Evolutionary conservation across 2,113 vertebrate species (phyloP).

Genomic region (Cygnus buccinator): DNA sequence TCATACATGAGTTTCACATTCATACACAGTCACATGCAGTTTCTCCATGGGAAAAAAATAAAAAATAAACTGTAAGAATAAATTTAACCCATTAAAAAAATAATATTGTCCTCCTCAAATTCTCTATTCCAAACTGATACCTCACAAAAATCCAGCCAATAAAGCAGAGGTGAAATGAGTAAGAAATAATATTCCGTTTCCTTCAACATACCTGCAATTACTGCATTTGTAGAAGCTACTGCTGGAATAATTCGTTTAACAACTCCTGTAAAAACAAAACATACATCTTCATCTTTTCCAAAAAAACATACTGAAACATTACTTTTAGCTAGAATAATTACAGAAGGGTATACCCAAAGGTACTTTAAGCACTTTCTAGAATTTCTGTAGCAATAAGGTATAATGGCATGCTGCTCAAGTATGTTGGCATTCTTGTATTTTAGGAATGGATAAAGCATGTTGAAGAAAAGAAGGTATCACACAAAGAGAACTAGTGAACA

Average conservation of each 20-base stretch:
- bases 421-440: neutral
- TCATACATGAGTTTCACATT: neutral
- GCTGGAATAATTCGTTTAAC: slow-evolving; percentile 97
- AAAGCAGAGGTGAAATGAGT: neutral
- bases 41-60: neutral
- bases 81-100: neutral
- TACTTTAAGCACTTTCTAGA: neutral
- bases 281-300: neutral
- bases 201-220: slow-evolving; percentile 88
- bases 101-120: neutral
- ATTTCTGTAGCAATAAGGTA: neutral
- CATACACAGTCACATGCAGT: neutral
- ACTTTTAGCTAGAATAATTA: neutral
- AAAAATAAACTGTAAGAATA: neutral
- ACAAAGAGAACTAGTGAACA: neutral
- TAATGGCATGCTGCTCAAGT: neutral
- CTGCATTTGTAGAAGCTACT: slow-evolving; percentile 97
- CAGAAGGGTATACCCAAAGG: neutral
- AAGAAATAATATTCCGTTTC: neutral
- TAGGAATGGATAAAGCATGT: neutral
- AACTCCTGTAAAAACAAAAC: slow-evolving; percentile 82
- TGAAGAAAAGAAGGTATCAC: neutral
- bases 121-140: neutral
- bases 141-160: neutral
- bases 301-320: neutral